Conservation (phyloP, 2,113 vertebrate species). For the Stercorarius parasiticus region DNA sequence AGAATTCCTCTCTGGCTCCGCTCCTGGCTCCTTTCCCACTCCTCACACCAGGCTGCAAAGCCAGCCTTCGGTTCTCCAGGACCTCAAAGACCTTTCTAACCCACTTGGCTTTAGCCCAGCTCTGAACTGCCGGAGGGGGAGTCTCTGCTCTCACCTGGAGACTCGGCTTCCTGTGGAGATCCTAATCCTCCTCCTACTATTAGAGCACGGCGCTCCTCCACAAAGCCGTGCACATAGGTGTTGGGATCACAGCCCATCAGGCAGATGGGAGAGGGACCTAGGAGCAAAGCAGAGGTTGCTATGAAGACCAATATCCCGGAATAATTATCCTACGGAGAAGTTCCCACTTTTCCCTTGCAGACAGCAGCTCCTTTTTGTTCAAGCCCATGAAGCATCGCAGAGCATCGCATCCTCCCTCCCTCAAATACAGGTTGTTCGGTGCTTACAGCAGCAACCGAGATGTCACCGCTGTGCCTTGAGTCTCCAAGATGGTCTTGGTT, state of each 20-base stretch:
- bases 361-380: not conserved
- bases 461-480: rapidly evolving
- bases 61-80: not conserved
- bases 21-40: constrained; percentile 13
- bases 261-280: not conserved
- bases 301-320: not conserved
- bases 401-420: not conserved
- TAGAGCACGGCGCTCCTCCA: not conserved
- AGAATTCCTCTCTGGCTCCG: not conserved
- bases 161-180: rapidly evolving
- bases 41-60: not conserved
- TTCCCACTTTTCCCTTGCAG: not conserved
- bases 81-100: constrained; percentile 36
- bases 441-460: not conserved
- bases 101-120: constrained; percentile 36
- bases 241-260: not conserved
- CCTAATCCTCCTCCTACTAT: not conserved
- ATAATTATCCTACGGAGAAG: not conserved
- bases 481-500: not conserved
- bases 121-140: not conserved
- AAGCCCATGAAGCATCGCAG: not conserved
- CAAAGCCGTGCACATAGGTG: not conserved
- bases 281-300: not conserved
- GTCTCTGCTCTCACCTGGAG: not conserved
- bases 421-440: not conserved